Conservation (phyloP, 2,888 invertebrate species). For the Rhaphigaster nebulosa region DNA sequence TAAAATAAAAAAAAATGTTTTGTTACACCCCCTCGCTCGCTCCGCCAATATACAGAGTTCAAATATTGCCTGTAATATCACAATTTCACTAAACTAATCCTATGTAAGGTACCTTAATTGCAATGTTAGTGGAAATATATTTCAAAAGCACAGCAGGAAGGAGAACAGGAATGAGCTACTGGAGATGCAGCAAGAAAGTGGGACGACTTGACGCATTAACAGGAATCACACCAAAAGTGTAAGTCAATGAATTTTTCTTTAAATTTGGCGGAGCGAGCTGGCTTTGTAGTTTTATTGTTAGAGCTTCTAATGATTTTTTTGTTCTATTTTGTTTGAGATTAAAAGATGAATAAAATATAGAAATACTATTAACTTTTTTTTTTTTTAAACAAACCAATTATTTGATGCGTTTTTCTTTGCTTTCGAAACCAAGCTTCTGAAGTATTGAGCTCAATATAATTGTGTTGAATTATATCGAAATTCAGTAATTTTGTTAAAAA, state of each 20-base stretch:
- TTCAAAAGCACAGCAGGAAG: constrained; percentile 60
- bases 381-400: background rate
- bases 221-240: constrained; percentile 56
- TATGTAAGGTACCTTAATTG: constrained; percentile 55
- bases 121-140: constrained; percentile 58
- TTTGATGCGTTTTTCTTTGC: constrained; percentile 44
- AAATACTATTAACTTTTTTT: background rate
- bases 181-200: constrained; percentile 57
- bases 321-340: constrained; percentile 13
- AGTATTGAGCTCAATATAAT: background rate
- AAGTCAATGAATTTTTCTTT: constrained; percentile 55
- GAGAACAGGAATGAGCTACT: constrained; percentile 58
- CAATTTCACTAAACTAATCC: constrained; percentile 38
- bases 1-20: background rate
- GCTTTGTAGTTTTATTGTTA: constrained; percentile 52
- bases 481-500: background rate
- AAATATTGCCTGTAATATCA: constrained; percentile 1
- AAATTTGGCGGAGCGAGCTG: constrained; percentile 62
- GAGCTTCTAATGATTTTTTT: constrained; percentile 53
- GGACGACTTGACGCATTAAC: constrained; percentile 56
- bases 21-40: constrained; percentile 60
- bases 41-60: constrained; percentile 61
- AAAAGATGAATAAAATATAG: background rate
- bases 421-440: constrained; percentile 18
- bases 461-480: background rate